phyloP scores from a whole-genome alignment of 2,113 vertebrate species.

The Corythoichthys haematopterus region DNA sequence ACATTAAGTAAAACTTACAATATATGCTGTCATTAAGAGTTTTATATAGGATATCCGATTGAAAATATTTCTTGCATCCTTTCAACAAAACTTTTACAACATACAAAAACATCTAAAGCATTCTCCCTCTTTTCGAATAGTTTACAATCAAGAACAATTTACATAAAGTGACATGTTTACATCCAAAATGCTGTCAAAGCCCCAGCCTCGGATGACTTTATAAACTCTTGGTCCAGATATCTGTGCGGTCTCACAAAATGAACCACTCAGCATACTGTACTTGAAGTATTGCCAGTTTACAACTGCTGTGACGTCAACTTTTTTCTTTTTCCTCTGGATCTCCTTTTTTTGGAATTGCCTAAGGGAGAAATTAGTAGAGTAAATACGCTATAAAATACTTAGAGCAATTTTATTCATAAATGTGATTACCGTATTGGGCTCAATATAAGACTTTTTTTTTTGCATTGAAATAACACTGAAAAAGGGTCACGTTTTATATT shows the following conservation, averaged over 20 bases:
- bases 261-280: neutral
- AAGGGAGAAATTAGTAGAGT: constrained; percentile 42
- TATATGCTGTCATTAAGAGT: constrained; percentile 9
- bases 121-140: constrained; percentile 17
- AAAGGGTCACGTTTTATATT: too few species aligned
- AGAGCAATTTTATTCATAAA: neutral
- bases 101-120: constrained; percentile 56
- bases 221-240: constrained; percentile 4
- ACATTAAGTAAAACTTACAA: constrained; percentile 53
- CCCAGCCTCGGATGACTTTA: neutral
- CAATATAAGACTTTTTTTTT: too few species aligned
- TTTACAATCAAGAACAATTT: constrained; percentile 34
- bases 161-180: constrained; percentile 44
- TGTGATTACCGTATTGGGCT: too few species aligned
- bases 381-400: constrained; percentile 14
- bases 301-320: constrained; percentile 42
- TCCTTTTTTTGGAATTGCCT: constrained; percentile 68
- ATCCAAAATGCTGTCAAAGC: constrained; percentile 16
- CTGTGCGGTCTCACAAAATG: constrained; percentile 27
- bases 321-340: constrained; percentile 64
- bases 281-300: constrained; percentile 25
- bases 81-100: constrained; percentile 36
- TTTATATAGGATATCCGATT: constrained; percentile 10
- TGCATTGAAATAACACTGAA: too few species aligned
- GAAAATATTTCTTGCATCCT: constrained; percentile 15